Evolutionary conservation across 2,888 invertebrate species (phyloP).

Genomic region (Pristionchus fissidentatus): DNA sequence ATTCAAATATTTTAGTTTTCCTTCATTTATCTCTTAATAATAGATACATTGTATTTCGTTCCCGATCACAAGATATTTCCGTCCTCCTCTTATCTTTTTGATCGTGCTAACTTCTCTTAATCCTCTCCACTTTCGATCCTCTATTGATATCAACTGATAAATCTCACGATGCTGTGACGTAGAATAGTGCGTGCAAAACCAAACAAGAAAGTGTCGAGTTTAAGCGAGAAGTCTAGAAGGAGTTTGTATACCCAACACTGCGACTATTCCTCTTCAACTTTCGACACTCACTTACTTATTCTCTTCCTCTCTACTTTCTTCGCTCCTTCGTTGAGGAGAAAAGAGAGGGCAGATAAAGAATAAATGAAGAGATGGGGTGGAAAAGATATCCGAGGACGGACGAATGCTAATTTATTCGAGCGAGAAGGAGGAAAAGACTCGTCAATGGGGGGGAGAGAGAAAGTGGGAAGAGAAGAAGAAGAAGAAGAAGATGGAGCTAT

Average conservation of each 20-base stretch:
- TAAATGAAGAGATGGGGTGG: constrained; percentile 13
- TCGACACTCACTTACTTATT: constrained; percentile 47
- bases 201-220: no score
- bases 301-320: constrained; percentile 35
- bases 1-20: neutral
- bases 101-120: neutral
- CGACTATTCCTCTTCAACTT: neutral
- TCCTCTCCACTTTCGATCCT: neutral
- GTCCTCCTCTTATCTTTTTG: neutral
- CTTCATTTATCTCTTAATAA: neutral
- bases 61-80: neutral
- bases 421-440: neutral
- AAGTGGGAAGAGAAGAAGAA: neutral
- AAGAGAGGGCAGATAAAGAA: neutral
- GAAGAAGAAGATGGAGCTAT: neutral
- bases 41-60: neutral
- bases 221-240: no score
- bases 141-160: no score
- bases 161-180: no score
- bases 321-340: constrained; percentile 16
- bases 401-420: constrained; percentile 14
- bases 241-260: neutral
- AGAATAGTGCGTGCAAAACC: no score
- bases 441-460: neutral
- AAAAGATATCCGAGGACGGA: no score